Conservation (phyloP, 2,888 invertebrate species). For the Synergus japonicus region DNA sequence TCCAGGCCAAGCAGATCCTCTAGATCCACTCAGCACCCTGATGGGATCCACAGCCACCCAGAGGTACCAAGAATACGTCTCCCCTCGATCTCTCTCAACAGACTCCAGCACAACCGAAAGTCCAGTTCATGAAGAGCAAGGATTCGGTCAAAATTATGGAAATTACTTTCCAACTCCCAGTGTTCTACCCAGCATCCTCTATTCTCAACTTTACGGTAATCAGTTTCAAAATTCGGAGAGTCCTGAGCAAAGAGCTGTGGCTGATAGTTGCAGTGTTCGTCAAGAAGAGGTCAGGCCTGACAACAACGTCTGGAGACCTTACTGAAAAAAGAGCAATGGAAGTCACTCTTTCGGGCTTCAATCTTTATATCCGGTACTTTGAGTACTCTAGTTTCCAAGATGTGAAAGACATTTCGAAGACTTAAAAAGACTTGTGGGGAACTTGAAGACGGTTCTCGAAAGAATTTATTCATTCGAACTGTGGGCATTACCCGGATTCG, state of each 20-base stretch:
- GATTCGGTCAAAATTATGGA: conserved; percentile 80
- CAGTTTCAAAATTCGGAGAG: conserved; percentile 74
- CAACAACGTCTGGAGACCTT: conserved; percentile 76
- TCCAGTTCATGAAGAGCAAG: conserved; percentile 89
- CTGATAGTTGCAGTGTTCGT: conserved; percentile 72
- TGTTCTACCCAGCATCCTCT: conserved; percentile 89
- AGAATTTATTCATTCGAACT: conserved; percentile 15
- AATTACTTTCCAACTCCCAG: conserved; percentile 83
- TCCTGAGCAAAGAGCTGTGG: conserved; percentile 72
- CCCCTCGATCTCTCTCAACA: conserved; percentile 88
- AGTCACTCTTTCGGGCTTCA: conserved; percentile 23
- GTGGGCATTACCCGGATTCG: conserved; percentile 56
- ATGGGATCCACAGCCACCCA: conserved; percentile 72
- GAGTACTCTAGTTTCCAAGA: not conserved
- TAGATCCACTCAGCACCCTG: conserved; percentile 73
- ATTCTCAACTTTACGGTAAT: conserved; percentile 88
- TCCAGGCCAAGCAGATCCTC: conserved; percentile 73
- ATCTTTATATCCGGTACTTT: conserved; percentile 14
- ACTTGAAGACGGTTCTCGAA: not conserved
- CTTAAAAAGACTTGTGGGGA: not conserved
- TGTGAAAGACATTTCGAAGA: conserved; percentile 13
- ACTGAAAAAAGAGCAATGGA: conserved; percentile 62
- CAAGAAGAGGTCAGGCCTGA: conserved; percentile 75
- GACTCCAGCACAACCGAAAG: conserved; percentile 91
- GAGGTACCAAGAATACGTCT: conserved; percentile 75